phyloP scores from a whole-genome alignment of 2,113 vertebrate genomes.

The Neopipo cinnamomea region DNA sequence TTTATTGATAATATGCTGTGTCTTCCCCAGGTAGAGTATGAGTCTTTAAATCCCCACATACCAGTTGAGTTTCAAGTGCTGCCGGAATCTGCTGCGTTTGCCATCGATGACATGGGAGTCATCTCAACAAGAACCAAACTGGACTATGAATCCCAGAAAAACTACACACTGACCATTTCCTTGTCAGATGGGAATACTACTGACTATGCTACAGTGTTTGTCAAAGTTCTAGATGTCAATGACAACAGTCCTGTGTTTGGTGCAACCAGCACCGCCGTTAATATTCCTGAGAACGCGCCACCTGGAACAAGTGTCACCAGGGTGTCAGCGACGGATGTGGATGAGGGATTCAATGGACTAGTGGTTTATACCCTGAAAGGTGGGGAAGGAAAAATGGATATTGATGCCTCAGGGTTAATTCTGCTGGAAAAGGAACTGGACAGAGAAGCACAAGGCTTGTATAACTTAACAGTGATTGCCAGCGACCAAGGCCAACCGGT shows the following conservation, averaged over 20 bases:
- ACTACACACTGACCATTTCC: conserved; percentile 68
- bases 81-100: conserved; percentile 60
- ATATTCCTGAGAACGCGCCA: conserved; percentile 22
- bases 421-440: conserved; percentile 64
- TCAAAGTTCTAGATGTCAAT: conserved; percentile 75
- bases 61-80: conserved; percentile 48
- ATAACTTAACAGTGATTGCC: conserved; percentile 71
- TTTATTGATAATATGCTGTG: not conserved
- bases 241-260: conserved; percentile 76
- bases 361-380: conserved; percentile 72
- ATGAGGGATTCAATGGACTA: conserved; percentile 74
- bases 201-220: conserved; percentile 61
- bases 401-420: conserved; percentile 70
- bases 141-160: conserved; percentile 68
- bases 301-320: not conserved
- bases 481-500: conserved; percentile 75
- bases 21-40: conserved; percentile 64
- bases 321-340: conserved; percentile 56
- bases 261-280: not conserved
- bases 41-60: not conserved
- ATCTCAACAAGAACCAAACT: conserved; percentile 66
- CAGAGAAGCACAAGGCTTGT: conserved; percentile 67
- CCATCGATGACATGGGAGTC: conserved; percentile 51
- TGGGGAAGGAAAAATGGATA: conserved; percentile 68
- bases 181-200: conserved; percentile 64